A percentile compares a stretch with the other conserved stretches of the same genome.
Evolutionary conservation across 2,888 invertebrate species (phyloP).

Genomic region (Ennomos quercinarius): DNA sequence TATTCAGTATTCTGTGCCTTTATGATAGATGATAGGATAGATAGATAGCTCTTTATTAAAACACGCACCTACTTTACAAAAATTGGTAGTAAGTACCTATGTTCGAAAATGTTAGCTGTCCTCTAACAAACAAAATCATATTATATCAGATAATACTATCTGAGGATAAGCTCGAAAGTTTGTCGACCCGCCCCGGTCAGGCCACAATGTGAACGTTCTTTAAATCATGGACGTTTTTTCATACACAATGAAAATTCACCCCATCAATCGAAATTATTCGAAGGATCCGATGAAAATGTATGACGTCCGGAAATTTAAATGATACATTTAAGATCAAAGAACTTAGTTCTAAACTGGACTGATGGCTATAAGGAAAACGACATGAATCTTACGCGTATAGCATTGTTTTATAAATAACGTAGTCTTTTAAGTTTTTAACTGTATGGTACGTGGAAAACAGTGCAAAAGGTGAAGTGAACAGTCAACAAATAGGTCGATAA

Average conservation of each 20-base stretch:
- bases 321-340: slow-evolving; percentile 6
- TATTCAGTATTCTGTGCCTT: no score
- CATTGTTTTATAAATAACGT: neutral
- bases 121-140: neutral
- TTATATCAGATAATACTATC: neutral
- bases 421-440: no score
- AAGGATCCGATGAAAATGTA: slow-evolving; percentile 61
- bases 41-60: no score
- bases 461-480: no score
- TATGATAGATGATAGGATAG: no score
- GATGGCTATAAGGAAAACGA: slow-evolving; percentile 15
- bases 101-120: no score
- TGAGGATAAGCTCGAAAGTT: slow-evolving; percentile 34
- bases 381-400: neutral
- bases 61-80: no score
- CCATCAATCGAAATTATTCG: slow-evolving; percentile 48
- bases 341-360: neutral
- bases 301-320: slow-evolving; percentile 48
- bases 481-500: no score
- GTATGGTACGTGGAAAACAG: no score
- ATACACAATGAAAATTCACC: slow-evolving; percentile 49
- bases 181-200: slow-evolving; percentile 50
- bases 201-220: slow-evolving; percentile 51
- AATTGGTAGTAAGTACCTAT: no score
- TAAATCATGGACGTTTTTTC: slow-evolving; percentile 42